A percentile compares a stretch with the other conserved stretches of the same genome.
phyloP scores from a whole-genome alignment of 2,113 vertebrate species.

The Stegastes partitus region DNA sequence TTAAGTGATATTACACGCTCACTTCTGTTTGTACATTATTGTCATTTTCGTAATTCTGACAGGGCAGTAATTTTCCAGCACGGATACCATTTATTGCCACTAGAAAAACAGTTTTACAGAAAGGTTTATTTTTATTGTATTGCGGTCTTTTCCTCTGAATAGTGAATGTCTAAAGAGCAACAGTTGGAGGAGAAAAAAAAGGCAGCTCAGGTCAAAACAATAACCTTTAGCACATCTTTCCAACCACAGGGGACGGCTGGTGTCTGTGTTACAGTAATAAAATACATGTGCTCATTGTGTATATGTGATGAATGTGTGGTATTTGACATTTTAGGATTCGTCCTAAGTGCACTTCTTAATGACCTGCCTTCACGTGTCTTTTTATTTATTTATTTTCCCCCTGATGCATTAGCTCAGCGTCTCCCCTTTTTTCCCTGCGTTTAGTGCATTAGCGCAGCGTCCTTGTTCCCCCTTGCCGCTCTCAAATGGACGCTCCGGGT shows the following conservation, averaged over 20 bases:
- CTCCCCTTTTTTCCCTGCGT: slow-evolving; percentile 20
- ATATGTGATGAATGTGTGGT: slow-evolving; percentile 11
- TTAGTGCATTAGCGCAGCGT: slow-evolving; percentile 40
- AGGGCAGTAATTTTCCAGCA: too few relatives aligned
- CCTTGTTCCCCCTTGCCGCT: slow-evolving; percentile 37
- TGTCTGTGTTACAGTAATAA: neutral
- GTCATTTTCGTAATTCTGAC: too few relatives aligned
- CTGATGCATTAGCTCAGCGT: slow-evolving; percentile 43
- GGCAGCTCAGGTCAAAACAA: neutral
- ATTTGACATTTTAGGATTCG: slow-evolving; percentile 53
- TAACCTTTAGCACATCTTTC: neutral
- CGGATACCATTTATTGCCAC: too few relatives aligned
- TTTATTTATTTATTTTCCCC: neutral
- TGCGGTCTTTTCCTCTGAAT: too few relatives aligned
- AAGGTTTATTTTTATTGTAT: too few relatives aligned
- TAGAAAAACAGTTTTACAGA: too few relatives aligned
- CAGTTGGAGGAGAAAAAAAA: neutral
- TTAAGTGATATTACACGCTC: too few relatives aligned
- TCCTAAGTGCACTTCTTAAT: slow-evolving; percentile 53
- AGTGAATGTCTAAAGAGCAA: too few relatives aligned
- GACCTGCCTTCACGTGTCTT: slow-evolving; percentile 2
- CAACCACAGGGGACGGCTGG: neutral
- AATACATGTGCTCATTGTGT: neutral
- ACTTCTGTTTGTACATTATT: too few relatives aligned
- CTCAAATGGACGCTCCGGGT: slow-evolving; percentile 30